Conservation (phyloP, 23 tunicate species). For the Halocynthia roretzi region DNA sequence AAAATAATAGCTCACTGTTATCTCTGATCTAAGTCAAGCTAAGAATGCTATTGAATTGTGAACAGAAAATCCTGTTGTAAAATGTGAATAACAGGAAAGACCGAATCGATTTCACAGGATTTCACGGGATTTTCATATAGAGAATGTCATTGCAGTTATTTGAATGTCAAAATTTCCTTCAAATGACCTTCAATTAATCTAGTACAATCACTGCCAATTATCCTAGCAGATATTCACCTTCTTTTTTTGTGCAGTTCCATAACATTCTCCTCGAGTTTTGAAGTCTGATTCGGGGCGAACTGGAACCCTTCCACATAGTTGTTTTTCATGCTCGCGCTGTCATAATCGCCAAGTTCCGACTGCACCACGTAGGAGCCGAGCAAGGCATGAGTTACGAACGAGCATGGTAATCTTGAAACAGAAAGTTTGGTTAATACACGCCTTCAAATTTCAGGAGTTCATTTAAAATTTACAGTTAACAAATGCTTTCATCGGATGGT, state of each 20-base stretch:
- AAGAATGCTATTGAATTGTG: neutral
- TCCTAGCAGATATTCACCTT: slow-evolving; percentile 13
- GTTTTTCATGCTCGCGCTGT: slow-evolving; percentile 54
- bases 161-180: neutral
- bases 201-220: no score
- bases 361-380: slow-evolving; percentile 93
- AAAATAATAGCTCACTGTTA: no score
- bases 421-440: neutral
- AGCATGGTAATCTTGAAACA: slow-evolving; percentile 65
- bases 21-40: no score
- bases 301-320: slow-evolving; percentile 66
- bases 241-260: slow-evolving; percentile 74
- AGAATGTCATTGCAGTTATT: neutral
- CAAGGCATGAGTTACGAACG: slow-evolving; percentile 84
- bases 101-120: no score
- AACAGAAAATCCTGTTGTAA: neutral
- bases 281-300: slow-evolving; percentile 89
- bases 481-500: no score
- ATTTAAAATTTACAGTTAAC: no score
- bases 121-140: no score
- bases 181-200: no score
- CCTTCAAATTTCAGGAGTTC: no score
- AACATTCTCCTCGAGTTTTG: slow-evolving; percentile 46
- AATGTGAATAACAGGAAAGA: neutral
- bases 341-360: slow-evolving; percentile 93